These are phyloP conservation scores for Drosophila carrolli DNA, from an alignment of 1,140 invertebrate genomes.

Conservation along the genomic window DNA sequence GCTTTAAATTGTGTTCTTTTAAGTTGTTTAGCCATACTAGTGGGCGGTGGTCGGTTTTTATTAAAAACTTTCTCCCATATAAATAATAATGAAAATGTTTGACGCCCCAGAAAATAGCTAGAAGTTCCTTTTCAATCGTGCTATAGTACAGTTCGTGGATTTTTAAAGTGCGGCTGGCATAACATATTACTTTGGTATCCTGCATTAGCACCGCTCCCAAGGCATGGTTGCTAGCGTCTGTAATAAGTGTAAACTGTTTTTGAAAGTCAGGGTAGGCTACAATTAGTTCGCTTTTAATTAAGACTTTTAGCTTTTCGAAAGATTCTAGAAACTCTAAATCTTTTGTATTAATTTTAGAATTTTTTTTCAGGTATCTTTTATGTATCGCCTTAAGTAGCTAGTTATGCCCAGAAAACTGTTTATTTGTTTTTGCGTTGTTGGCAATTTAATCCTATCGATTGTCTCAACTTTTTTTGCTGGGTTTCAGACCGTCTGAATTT, in stretches of 20 bases:
- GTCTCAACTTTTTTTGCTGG: constrained; percentile 5
- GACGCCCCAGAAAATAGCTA: too few species aligned
- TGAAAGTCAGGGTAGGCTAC: too few species aligned
- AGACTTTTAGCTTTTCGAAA: neutral
- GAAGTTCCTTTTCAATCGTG: neutral
- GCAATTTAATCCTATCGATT: constrained; percentile 4
- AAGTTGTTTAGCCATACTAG: constrained; percentile 4
- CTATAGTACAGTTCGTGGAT: neutral
- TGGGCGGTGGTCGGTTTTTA: constrained; percentile 7
- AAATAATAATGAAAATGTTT: neutral
- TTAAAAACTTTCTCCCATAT: neutral
- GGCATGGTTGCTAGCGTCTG: constrained; percentile 9
- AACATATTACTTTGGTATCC: constrained; percentile 6
- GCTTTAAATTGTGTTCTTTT: neutral
- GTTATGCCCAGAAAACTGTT: constrained; percentile 1
- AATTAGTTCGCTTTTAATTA: neutral
- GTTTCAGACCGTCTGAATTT: constrained; percentile 9
- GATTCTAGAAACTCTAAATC: neutral
- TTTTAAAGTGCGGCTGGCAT: constrained; percentile 11
- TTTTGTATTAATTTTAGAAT: neutral
- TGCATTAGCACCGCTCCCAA: constrained; percentile 9
- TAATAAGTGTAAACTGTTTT: constrained; percentile 1
- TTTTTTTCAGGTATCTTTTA: neutral
- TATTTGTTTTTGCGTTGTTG: constrained; percentile 5
- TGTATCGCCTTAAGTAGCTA: constrained; percentile 1